Evolutionary conservation across 2,888 invertebrate genomes (phyloP).

Genomic region (Ellobium chinense): DNA sequence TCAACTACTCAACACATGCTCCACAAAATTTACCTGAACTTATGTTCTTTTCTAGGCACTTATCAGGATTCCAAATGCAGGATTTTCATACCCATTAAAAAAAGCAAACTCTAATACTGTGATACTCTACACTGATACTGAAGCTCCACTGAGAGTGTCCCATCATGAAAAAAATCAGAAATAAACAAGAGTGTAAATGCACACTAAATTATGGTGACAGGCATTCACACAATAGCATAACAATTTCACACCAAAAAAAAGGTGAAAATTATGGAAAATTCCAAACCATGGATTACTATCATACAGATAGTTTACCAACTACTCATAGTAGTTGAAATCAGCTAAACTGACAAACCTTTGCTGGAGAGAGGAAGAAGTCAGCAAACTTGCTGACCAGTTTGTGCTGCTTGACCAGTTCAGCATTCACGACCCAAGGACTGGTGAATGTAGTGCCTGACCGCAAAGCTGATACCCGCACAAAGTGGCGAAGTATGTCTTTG

Average conservation of each 20-base stretch:
- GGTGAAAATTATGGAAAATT: background rate
- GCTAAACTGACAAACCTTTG: too few relatives aligned
- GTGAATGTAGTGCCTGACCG: slow-evolving; percentile 72
- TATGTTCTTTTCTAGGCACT: too few relatives aligned
- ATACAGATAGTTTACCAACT: background rate
- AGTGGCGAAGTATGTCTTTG: slow-evolving; percentile 78
- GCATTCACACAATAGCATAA: background rate
- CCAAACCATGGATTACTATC: background rate
- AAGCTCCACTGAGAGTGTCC: too few relatives aligned
- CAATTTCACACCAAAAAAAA: background rate
- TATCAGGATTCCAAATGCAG: too few relatives aligned
- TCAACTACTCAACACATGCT: too few relatives aligned
- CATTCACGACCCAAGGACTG: slow-evolving; percentile 79
- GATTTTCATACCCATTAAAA: too few relatives aligned
- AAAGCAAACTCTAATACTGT: too few relatives aligned
- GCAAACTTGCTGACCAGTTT: slow-evolving; percentile 76
- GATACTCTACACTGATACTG: too few relatives aligned
- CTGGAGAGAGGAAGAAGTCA: slow-evolving; percentile 74
- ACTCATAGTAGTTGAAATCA: too few relatives aligned
- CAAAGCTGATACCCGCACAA: slow-evolving; percentile 77
- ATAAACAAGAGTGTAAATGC: too few relatives aligned
- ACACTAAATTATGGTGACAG: background rate
- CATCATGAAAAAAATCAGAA: too few relatives aligned
- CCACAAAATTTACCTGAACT: too few relatives aligned
- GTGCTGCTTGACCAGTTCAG: slow-evolving; percentile 74